A percentile compares a stretch with the other conserved stretches of the same genome.
phyloP scores from a whole-genome alignment of 2,888 invertebrate genomes.

The Lasioglossum malachurum region DNA sequence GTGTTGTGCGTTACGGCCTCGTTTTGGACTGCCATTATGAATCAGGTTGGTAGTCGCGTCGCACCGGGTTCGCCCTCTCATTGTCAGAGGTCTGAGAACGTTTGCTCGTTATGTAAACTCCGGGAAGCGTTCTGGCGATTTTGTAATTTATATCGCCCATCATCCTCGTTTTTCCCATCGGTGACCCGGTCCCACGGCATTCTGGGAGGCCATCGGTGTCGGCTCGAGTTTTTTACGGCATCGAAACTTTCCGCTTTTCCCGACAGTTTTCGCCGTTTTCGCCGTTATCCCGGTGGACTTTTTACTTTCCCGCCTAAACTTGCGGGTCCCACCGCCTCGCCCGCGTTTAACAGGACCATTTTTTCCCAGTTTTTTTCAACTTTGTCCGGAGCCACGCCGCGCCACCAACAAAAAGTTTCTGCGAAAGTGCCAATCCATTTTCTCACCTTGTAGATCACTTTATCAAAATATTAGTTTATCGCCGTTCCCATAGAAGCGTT shows the following conservation, averaged over 20 bases:
- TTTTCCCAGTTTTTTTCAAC: neutral
- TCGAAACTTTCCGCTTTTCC: neutral
- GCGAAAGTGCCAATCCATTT: neutral
- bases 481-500: neutral
- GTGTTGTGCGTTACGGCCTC: neutral
- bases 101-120: neutral
- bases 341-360: neutral
- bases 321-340: neutral
- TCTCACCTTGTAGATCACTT: neutral
- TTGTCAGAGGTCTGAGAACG: neutral
- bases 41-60: neutral
- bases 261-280: neutral
- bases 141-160: neutral
- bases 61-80: neutral
- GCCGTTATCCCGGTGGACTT: neutral
- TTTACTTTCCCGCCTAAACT: neutral
- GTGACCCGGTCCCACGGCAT: neutral
- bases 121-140: neutral
- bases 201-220: neutral
- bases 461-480: neutral
- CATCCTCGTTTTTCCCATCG: neutral
- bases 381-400: neutral
- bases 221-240: neutral
- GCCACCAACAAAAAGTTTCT: neutral
- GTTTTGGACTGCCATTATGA: neutral